Evolutionary conservation across 2,888 invertebrate species (phyloP).

Genomic region (Rhyacophila evoluta): DNA sequence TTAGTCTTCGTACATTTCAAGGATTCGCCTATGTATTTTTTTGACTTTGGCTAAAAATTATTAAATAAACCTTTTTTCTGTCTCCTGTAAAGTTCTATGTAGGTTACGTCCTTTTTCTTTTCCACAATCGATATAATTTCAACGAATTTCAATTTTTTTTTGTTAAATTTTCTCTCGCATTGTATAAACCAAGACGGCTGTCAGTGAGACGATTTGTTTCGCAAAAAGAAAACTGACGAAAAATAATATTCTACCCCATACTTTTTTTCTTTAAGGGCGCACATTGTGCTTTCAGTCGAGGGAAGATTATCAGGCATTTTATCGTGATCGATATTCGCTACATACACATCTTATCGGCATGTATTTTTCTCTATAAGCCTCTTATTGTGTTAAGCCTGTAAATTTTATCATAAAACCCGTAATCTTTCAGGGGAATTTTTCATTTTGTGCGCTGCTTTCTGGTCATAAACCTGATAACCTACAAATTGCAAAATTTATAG

Average conservation of each 20-base stretch:
- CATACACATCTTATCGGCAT: constrained; percentile 1
- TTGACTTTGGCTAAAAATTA: too few relatives aligned
- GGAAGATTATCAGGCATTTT: constrained; percentile 12
- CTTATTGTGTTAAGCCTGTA: constrained; percentile 14
- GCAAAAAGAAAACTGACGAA: neutral
- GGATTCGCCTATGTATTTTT: too few relatives aligned
- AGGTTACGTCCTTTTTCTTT: too few relatives aligned
- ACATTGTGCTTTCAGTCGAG: neutral
- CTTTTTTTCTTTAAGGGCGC: neutral
- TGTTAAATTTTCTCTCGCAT: too few relatives aligned
- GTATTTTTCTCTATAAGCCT: neutral
- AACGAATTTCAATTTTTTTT: too few relatives aligned
- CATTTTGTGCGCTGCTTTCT: neutral
- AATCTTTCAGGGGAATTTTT: constrained; percentile 11
- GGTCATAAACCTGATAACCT: neutral
- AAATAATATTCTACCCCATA: neutral
- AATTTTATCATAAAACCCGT: constrained; percentile 12
- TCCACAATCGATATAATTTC: too few relatives aligned
- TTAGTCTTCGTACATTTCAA: too few relatives aligned
- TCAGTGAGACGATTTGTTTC: too few relatives aligned
- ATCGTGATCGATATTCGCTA: constrained; percentile 8
- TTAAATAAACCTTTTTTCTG: too few relatives aligned
- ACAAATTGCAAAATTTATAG: constrained; percentile 7
- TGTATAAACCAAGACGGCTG: too few relatives aligned
- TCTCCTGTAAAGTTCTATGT: too few relatives aligned